Base-by-base conservation (phyloP, 2,888 invertebrate genomes). In the Campoplex capitator region DNA sequence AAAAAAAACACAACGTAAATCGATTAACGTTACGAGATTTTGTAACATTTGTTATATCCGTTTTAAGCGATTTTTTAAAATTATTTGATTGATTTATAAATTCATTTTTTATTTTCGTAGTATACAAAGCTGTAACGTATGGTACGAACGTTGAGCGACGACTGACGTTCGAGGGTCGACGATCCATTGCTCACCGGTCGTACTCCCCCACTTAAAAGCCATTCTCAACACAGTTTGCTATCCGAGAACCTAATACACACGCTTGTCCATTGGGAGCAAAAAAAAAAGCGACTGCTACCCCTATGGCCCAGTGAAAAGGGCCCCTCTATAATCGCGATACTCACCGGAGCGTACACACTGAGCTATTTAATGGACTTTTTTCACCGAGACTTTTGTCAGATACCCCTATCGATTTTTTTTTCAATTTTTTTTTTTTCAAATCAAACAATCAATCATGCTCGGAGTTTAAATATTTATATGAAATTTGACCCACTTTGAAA, bases 151-250 rank as follows among this genome's bases (percentile, higher is more conserved):
- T 91, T 91, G 91, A 90, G 90, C 90, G 91, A 87, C 89, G 89
- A 92, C 92, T 92, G 83, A 76, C 80, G 70, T 83, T 89, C 90
- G 90, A 91, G 92, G 92, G 91, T 91, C 92, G 92, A 90, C 92
- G 91, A 92, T 92, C 90, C 92, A 92, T 91, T 90, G 91, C 91
- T 90, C 90, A 90, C 90, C 89, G 88, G 86, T 86, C 88, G 89
- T 84, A 87, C 90, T 84, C 90, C 91, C 90, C 91, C 90, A 84
- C 89, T 75, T 70, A 51, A 65, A 70, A 81, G 45, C 84, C 48
- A n/a, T 62, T 71, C 48, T 68, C 56, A 73, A 71, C 75, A 42
- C 51, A 62, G 51, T 80, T 65, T 80, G 70, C 86, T 75, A 67
- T 79, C 58, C 67, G 45, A 56, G 48, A 68, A 45, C 86, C 71